Evolutionary conservation across 2,797 vertebrate genomes (phyloP), one percentile per base, ranked within the genome.

Genomic region (Gadopsis bispinosus): DNA sequence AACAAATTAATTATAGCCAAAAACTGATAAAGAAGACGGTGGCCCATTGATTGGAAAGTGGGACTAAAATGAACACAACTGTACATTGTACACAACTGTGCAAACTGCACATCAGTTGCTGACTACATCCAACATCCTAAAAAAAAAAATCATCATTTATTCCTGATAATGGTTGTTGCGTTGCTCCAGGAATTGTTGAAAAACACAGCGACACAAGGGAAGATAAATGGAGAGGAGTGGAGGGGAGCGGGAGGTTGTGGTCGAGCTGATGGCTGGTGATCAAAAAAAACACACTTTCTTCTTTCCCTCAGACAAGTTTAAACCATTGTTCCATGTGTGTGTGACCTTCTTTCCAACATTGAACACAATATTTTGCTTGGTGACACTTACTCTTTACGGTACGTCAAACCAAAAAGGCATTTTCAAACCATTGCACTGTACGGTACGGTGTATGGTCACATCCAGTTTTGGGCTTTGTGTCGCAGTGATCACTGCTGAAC

Each of bases 211-310:
- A 45, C 69, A 66, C 54, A 29, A 39, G 54, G n/a, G 29, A 55
- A 41, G 48, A 58, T 69, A 56, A 68, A 73, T 68, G 19, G 50
- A 39, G 39, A n/a, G 9, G 37, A 56, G 39, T n/a, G 58, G 20
- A 22, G 51, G 7, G 20, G 10, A 58, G 53, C 13, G 5, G 50
- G 53, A 47, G 45, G 60, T 10, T 22, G 45, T 47, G 51, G n/a
- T 43, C 51, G 37, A 69, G 29, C 35, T 77, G 47, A 61, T 33
- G 22, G 56, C 22, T 48, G 68, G 33, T 71, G 67, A 71, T 67
- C 39, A 67, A 72, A 59, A 55, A 65, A 55, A 20, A 7, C 55
- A 50, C 37, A 29, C 13, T 35, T 41, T 45, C 5, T 65, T 62
- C 16, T 54, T n/a, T 12, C 22, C 51, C 37, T 47, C 55, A 71